Percentiles rank a stretch among this genome's conserved stretches.
Conservation (phyloP, 2,113 vertebrate species). For the Tachuris rubrigastra region DNA sequence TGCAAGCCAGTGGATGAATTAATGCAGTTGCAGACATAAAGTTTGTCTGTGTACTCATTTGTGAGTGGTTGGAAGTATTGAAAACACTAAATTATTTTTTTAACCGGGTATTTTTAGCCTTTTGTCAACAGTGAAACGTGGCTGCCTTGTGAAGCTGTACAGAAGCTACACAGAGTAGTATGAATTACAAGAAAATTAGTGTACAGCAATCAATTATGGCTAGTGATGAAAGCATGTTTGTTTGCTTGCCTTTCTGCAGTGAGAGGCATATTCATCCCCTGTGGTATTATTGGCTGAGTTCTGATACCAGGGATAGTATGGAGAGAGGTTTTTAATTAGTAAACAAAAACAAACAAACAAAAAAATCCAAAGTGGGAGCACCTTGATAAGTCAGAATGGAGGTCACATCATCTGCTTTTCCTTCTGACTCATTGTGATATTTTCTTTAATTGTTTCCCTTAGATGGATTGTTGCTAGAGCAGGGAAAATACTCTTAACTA, state of each 20-base stretch:
- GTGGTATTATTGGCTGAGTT: neutral
- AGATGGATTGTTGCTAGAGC: neutral
- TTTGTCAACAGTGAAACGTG: neutral
- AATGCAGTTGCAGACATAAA: neutral
- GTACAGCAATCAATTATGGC: neutral
- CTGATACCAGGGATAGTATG: neutral
- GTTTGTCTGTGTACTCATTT: neutral
- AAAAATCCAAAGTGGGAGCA: neutral
- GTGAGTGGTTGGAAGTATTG: neutral
- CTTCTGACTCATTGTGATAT: neutral
- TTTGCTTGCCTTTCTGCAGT: neutral
- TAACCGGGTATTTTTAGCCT: neutral
- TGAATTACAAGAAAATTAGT: neutral
- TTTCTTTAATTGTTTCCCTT: neutral
- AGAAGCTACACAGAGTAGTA: neutral
- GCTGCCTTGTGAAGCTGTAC: neutral
- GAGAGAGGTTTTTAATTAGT: neutral
- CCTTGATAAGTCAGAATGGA: neutral
- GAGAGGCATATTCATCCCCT: neutral
- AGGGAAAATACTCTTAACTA: neutral
- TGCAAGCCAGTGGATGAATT: neutral
- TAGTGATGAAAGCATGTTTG: neutral
- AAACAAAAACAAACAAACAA: neutral
- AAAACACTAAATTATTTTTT: neutral
- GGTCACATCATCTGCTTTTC: neutral